A percentile compares a stretch with the other conserved stretches of the same genome.
These are phyloP conservation scores for Saguinus midas DNA, from an alignment of 2,113 vertebrate species.

Conservation along the genomic window DNA sequence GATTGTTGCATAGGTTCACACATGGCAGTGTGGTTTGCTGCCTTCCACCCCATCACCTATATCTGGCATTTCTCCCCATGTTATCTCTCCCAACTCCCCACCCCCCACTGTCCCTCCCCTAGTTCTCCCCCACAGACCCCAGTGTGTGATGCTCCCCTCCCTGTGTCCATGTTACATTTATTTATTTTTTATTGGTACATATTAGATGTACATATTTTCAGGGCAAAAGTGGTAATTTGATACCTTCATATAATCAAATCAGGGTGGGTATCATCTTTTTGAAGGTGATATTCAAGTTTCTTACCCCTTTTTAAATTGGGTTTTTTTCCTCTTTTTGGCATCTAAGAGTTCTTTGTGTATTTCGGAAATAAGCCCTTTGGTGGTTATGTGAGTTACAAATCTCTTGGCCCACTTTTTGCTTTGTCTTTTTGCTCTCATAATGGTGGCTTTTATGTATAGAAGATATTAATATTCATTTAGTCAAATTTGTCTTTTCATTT, in stretches of 20 bases:
- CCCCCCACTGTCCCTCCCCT: too few relatives aligned
- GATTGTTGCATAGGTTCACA: too few relatives aligned
- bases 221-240: neutral
- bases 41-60: too few relatives aligned
- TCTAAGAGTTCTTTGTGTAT: slow-evolving; percentile 13
- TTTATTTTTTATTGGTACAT: neutral
- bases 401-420: neutral
- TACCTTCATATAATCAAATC: neutral
- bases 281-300: neutral
- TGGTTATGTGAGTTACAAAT: neutral
- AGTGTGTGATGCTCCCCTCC: too few relatives aligned
- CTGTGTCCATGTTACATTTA: too few relatives aligned
- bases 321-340: neutral
- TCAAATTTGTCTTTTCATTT: neutral
- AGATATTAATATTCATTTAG: neutral
- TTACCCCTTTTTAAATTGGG: neutral
- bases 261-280: neutral
- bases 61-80: too few relatives aligned
- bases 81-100: too few relatives aligned
- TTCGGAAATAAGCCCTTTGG: neutral
- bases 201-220: neutral
- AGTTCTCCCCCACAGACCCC: too few relatives aligned
- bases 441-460: neutral
- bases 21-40: too few relatives aligned
- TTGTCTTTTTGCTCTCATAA: neutral